Base-by-base conservation (phyloP, 2,888 invertebrate species). In the Cataglyphis albicans region DNA sequence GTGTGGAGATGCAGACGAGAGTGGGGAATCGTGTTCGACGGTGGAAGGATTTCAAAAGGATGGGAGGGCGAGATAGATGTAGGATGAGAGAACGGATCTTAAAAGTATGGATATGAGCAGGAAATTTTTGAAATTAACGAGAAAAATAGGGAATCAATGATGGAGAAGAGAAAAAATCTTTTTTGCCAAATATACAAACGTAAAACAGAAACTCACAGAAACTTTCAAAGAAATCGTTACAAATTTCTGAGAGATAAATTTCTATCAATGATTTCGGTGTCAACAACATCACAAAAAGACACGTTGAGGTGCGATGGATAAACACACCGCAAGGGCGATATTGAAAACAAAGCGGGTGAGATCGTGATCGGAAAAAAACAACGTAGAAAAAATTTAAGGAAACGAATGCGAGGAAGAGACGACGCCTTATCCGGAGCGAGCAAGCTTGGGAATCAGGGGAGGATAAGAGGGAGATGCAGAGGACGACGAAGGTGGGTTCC, bases 381-480 rank as follows among this genome's bases (percentile, higher is more conserved):
- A 15, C 7, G 18, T 29, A 44, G 7, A 32, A 55, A 10, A 4
- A 64, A 78, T 41, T 44, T 21, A 52, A 72, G 12, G 55, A 9
- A n/a, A 78, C 15, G 25, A 38, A 65, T 15, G 55, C 52, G 59
- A 38, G 67, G 52, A 52, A 52, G 64, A 38, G 41, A 61, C 81
- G 80, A 80, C 59, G 70, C 78, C 59, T 80, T 80, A 80, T 80
- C 78, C 78, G 59, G 59, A 72, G 59, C 59, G 88, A 85, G 83
- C 75, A 70, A 52, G 82, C 76, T 84, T 83, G 76, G 87, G 85
- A 88, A 88, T 87, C 64, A 81, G 88, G 87, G 81, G 86, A 87
- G 81, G 74, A 75, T 74, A 64, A 81, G 76, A 64, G 63, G 21
- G 21, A 32, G 76, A 21, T 21, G 84, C 81, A 82, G 84, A 86